These are phyloP conservation scores for Melanostoma mellinum DNA, from an alignment of 2,888 invertebrate species.

Conservation along the genomic window DNA sequence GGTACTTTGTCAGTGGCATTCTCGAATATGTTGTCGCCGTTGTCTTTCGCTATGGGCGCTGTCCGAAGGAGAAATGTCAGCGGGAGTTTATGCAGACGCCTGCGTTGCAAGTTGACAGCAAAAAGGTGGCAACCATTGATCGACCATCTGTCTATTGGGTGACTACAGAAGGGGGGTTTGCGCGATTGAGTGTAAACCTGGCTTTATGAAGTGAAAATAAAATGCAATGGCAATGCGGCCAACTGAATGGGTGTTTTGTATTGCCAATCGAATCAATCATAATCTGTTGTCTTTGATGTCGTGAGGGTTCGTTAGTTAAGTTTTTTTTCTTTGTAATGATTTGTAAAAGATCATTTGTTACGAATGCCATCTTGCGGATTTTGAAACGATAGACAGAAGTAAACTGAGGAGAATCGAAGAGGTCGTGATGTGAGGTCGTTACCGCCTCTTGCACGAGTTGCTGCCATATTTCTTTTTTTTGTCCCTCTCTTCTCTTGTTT, in stretches of 20 bases:
- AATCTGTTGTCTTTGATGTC: constrained; percentile 71
- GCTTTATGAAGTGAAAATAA: constrained; percentile 34
- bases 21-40: constrained; percentile 68
- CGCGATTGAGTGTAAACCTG: not conserved
- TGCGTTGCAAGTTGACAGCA: constrained; percentile 65
- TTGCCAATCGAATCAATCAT: constrained; percentile 73
- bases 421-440: constrained; percentile 71
- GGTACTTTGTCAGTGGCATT: constrained; percentile 54
- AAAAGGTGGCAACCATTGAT: constrained; percentile 72
- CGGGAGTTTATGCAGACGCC: constrained; percentile 58
- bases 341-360: constrained; percentile 64
- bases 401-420: constrained; percentile 33
- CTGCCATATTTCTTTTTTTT: constrained; percentile 19
- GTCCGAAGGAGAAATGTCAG: constrained; percentile 69
- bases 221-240: constrained; percentile 58
- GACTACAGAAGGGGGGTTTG: not conserved
- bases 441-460: constrained; percentile 69
- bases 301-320: constrained; percentile 54
- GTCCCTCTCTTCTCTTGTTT: constrained; percentile 19
- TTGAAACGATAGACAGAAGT: constrained; percentile 39
- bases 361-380: constrained; percentile 65
- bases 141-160: constrained; percentile 58
- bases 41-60: constrained; percentile 43
- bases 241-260: constrained; percentile 56
- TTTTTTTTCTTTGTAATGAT: constrained; percentile 18